Evolutionary conservation across 2,113 vertebrate genomes (phyloP).

Genomic region (Eulacestoma nigropectus): DNA sequence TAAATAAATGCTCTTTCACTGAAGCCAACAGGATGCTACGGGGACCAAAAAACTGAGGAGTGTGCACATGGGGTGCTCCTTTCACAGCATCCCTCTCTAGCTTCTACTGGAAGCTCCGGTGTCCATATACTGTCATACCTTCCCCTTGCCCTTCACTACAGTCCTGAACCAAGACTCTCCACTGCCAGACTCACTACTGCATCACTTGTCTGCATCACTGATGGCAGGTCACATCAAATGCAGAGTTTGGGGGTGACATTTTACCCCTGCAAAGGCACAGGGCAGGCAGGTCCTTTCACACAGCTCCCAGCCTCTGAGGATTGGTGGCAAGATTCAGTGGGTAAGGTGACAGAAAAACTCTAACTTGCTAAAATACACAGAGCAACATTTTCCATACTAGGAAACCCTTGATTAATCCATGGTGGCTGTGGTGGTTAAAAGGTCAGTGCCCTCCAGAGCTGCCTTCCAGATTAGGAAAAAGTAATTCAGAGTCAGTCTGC

Average conservation of each 20-base stretch:
- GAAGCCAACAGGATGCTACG: not conserved
- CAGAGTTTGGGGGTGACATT: not conserved
- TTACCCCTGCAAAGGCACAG: not conserved
- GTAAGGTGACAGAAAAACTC: not conserved
- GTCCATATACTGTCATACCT: fast-evolving
- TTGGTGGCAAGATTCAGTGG: not conserved
- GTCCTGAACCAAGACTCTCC: not conserved
- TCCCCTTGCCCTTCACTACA: not conserved
- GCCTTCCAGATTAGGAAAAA: constrained; percentile 15
- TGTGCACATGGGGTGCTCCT: not conserved
- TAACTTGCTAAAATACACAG: not conserved
- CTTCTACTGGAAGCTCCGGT: not conserved
- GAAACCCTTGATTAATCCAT: not conserved
- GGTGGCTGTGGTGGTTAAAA: not conserved
- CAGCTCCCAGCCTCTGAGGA: not conserved
- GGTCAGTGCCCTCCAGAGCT: not conserved
- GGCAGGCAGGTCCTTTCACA: not conserved
- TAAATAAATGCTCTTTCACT: not conserved
- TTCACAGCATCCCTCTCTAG: not conserved
- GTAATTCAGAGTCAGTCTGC: not conserved
- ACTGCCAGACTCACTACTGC: not conserved
- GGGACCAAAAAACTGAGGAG: not conserved
- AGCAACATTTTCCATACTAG: not conserved
- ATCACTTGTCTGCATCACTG: not conserved
- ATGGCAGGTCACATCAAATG: not conserved